phyloP scores from a whole-genome alignment of 2,888 invertebrate species.

The Rotaria sp. region DNA sequence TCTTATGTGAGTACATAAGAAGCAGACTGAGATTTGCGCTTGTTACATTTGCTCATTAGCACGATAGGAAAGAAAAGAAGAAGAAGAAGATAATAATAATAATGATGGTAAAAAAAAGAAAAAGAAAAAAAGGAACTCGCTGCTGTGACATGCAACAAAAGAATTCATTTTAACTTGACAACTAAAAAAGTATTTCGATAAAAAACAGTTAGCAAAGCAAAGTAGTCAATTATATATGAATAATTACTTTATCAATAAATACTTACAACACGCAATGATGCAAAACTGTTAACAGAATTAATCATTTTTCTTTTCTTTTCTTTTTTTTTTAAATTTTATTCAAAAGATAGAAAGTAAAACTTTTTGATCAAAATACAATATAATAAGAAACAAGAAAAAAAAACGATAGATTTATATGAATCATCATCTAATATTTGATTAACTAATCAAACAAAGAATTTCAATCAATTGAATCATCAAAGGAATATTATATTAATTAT shows the following conservation, averaged over 20 bases:
- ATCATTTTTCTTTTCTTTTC: background rate
- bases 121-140: background rate
- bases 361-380: background rate
- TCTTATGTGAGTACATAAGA: background rate
- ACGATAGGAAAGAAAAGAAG: background rate
- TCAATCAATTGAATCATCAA: background rate
- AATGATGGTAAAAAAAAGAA: background rate
- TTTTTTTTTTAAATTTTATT: background rate
- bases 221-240: background rate
- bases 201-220: background rate
- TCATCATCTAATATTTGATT: background rate
- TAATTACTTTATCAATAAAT: background rate
- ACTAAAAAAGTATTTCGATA: background rate
- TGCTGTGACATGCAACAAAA: background rate
- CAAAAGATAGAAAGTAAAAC: background rate
- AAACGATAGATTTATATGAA: background rate
- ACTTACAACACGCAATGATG: background rate
- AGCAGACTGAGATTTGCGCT: background rate
- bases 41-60: constrained; percentile 3
- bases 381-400: background rate
- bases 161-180: background rate
- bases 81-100: background rate
- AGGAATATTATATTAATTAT: too few species aligned
- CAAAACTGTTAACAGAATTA: background rate
- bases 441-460: background rate